Evolutionary conservation across 2,888 invertebrate species (phyloP), one percentile per base, ranked within the genome.

Genomic region (Hypsopygia costalis): DNA sequence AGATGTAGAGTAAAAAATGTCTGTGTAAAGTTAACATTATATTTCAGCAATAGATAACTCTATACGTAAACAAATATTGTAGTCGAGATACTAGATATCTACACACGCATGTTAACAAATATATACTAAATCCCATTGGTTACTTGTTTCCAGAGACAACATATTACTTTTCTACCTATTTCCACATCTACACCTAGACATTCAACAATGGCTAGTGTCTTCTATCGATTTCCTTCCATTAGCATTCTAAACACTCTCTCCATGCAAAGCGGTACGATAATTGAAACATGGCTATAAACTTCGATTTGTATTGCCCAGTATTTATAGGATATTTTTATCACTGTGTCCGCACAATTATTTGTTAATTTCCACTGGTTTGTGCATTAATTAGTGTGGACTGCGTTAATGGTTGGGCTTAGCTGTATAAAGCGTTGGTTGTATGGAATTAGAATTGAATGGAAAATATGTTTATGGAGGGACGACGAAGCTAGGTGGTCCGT

Each of bases 181-280:
- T 37, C n/a, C 39, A 9, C 43, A 21, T 75, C 71, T 72, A 33
- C 27, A 16, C 8, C 7, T 43, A 32, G 30, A 11, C 62, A 49
- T 35, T 68, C 72, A 60, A 46, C 61, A 60, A 30, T 40, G 38
- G 36, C 46, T 47, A 55, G 58, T 65, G 71, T 76, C 62, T 58
- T 55, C 58, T 58, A 77, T 72, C 69, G 74, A 67, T 71, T 78
- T 66, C 57, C 64, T 63, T 73, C 69, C 77, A 80, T 81, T 80
- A 78, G 72, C 75, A 74, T 80, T 76, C 75, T 70, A 66, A 71
- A 69, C 71, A 74, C 75, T 68, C 67, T 69, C 57, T 69, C 55
- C 49, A 56, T 52, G 68, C 60, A 55, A 63, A 58, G 52, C 52
- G 56, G 52, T 52, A 62, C 59, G 73, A 72, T 77, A 78, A 80